Base-by-base conservation (phyloP, 1,140 invertebrate species). In the Homalodisca vitripennis region DNA sequence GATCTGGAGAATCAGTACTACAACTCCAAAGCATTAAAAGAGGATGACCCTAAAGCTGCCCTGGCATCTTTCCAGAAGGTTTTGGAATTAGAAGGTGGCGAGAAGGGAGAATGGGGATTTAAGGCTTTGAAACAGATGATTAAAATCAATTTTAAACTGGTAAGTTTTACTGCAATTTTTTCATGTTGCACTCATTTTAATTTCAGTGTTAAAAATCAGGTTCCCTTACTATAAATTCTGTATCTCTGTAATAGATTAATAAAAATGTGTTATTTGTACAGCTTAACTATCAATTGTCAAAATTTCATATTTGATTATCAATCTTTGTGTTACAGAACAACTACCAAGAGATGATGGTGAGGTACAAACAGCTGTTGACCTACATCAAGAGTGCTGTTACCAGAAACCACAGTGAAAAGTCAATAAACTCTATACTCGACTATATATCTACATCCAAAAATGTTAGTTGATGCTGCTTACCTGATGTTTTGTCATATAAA, bases 111-210 rank as follows among this genome's bases (percentile, higher is more conserved):
- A 86, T 99, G 98, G 98, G 98, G 98, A 0, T 99, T 99, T 78
- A 99, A 99, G 85, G 98, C 98, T n/a, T 84, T 99, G 0, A 99
- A 99, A 80, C 98, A 99, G 81, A 99, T 99, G 97, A 98, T 99
- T 53, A 99, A 99, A 86, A 99, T 99, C 66, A 98, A 99, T 81
- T 99, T 99, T 80, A 96, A 95, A 87, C 80, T 99, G 86, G 95
- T 97, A 82, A 75, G 82, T 80, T 22, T 14, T 12, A 14, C 3
- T 60, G 34, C 31, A 31, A 3, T 1, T 46, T 41, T 32, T n/a
- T n/a, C n/a, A n/a, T n/a, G n/a, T n/a, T n/a, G n/a, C n/a, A n/a
- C n/a, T n/a, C n/a, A n/a, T n/a, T n/a, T n/a, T n/a, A n/a, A n/a
- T n/a, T n/a, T n/a, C n/a, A n/a, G n/a, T n/a, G n/a, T n/a, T n/a